These are phyloP conservation scores for Procavia capensis DNA, from an alignment of 2,113 vertebrate genomes.

Conservation along the genomic window DNA sequence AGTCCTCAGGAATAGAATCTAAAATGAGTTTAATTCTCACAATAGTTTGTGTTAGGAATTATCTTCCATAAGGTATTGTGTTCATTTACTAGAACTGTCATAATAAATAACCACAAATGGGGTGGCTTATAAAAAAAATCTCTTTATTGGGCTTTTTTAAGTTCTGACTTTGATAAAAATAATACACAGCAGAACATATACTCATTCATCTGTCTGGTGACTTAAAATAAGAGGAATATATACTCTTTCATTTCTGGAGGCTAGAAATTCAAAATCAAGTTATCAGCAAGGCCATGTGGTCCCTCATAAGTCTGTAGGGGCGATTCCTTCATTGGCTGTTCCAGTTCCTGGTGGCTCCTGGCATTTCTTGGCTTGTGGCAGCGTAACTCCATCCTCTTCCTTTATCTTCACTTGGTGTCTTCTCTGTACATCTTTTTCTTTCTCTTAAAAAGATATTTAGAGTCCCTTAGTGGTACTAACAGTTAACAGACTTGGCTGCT, in stretches of 20 bases:
- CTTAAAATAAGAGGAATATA: neutral
- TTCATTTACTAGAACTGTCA: neutral
- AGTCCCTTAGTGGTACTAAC: neutral
- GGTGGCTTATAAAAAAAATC: neutral
- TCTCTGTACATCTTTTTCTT: too few species aligned
- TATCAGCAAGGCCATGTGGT: neutral
- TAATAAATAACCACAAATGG: neutral
- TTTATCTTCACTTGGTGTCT: too few species aligned
- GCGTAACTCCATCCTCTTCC: too few species aligned
- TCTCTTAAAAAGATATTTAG: neutral
- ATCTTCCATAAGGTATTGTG: neutral
- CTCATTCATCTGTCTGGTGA: neutral
- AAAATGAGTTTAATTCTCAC: neutral
- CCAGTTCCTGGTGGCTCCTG: too few species aligned
- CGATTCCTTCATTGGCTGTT: too few species aligned
- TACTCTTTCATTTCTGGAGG: neutral
- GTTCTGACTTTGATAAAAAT: neutral
- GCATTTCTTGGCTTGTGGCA: too few species aligned
- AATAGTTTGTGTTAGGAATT: neutral
- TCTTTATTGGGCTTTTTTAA: neutral
- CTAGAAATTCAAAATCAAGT: neutral
- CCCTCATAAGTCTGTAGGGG: too few species aligned
- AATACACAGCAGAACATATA: too few species aligned
- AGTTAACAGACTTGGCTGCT: neutral
- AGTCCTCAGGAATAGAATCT: neutral